phyloP scores from a whole-genome alignment of 1,140 invertebrate species.

The Drosophila mayri region DNA sequence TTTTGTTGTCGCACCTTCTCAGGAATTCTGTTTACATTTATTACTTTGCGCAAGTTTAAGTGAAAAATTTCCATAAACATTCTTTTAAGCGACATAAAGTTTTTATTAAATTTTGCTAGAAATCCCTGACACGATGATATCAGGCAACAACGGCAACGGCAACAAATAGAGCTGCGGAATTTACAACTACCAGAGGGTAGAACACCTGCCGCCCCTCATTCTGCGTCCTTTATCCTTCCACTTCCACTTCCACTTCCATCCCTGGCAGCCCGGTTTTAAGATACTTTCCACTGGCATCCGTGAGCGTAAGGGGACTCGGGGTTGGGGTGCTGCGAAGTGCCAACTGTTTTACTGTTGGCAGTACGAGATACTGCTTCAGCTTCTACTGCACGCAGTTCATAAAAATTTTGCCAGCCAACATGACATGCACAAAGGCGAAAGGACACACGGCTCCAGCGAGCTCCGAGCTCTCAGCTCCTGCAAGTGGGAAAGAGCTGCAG shows the following conservation, averaged over 20 bases:
- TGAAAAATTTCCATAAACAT: constrained; percentile 85
- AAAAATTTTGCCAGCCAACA: constrained; percentile 82
- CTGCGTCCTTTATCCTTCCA: constrained; percentile 7
- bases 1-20: constrained; percentile 84
- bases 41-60: constrained; percentile 84
- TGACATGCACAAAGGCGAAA: constrained; percentile 82
- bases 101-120: constrained; percentile 84
- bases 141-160: constrained; percentile 57
- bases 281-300: constrained; percentile 41
- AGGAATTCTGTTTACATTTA: constrained; percentile 85
- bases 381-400: constrained; percentile 75
- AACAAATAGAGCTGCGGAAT: constrained; percentile 80
- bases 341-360: constrained; percentile 54
- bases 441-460: constrained; percentile 58
- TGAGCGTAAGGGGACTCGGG: not conserved
- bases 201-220: constrained; percentile 5
- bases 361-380: constrained; percentile 39
- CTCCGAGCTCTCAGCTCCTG: constrained; percentile 1
- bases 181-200: constrained; percentile 70
- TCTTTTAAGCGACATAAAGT: constrained; percentile 85
- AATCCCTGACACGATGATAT: constrained; percentile 66
- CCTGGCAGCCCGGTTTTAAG: constrained; percentile 42
- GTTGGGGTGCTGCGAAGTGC: constrained; percentile 23
- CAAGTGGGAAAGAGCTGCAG: constrained; percentile 17
- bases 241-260: not conserved